phyloP scores from a whole-genome alignment of 2,797 vertebrate species.

The Argyrosomus regius region DNA sequence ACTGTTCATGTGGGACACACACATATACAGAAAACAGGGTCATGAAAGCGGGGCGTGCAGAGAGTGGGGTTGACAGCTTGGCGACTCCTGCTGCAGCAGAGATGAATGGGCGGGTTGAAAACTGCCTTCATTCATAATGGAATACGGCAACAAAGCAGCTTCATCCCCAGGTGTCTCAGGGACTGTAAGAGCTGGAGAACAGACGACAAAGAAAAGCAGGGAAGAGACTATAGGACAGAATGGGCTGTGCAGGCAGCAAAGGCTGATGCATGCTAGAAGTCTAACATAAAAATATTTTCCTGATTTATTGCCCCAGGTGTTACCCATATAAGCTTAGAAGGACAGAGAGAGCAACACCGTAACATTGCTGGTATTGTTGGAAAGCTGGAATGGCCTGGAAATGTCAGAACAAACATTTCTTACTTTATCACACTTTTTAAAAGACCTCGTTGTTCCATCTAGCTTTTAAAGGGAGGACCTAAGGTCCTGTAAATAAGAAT shows the following conservation, averaged over 20 bases:
- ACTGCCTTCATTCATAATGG: conserved; percentile 80
- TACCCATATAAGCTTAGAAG: conserved; percentile 49
- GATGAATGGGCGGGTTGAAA: conserved; percentile 76
- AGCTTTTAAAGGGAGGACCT: conserved; percentile 23
- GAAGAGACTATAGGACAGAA: conserved; percentile 11
- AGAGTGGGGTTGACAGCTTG: conserved; percentile 54
- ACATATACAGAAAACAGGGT: conserved; percentile 39
- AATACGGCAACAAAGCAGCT: conserved; percentile 70
- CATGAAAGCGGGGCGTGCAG: conserved; percentile 31
- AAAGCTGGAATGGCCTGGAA: conserved; percentile 52
- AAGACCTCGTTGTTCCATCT: conserved; percentile 23
- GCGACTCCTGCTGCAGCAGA: conserved; percentile 59
- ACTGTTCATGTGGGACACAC: conserved; percentile 22
- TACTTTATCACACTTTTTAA: conserved; percentile 47
- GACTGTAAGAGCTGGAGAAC: conserved; percentile 24
- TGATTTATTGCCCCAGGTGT: conserved; percentile 65
- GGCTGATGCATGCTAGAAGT: conserved; percentile 23
- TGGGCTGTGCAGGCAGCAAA: conserved; percentile 2
- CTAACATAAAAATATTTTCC: conserved; percentile 30
- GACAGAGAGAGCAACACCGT: conserved; percentile 23
- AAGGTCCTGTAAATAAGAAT: conserved; percentile 23
- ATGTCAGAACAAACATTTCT: conserved; percentile 60
- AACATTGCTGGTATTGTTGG: conserved; percentile 18
- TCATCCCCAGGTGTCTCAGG: conserved; percentile 61
- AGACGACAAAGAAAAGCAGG: conserved; percentile 10